Base-by-base conservation (phyloP, 2,888 invertebrate species). In the Apamea crenata region DNA sequence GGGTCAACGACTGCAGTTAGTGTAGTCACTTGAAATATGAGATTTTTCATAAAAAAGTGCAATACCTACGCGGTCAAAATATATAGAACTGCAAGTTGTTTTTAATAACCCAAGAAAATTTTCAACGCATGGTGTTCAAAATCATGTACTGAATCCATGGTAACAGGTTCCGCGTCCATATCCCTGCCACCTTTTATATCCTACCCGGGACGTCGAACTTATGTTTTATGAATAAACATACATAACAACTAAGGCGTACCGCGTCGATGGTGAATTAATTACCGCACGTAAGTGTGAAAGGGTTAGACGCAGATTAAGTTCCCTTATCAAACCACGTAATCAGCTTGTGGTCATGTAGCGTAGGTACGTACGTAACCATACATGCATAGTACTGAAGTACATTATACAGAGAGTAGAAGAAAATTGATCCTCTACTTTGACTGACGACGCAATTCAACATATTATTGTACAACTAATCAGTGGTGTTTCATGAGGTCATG, bases 181-280 rank as follows among this genome's bases (percentile, higher is more conserved):
- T 29, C 1, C 56, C 12, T 56, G 16, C 5, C n/a, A 29, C 29
- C 61, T 7, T n/a, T n/a, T 29, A 61, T 36, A 36, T 36, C 5
- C 5, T 25, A 25, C 12, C 18, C 32, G 32, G 8, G 21, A 0
- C 6, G 6, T 29, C 67, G 10, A 40, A 67, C 10, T 8, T 25
- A 18, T 21, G 25, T 50, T 50, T 47, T 16, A 80, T 78, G n/a
- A 61, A 78, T 78, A 44, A 79, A 80, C 44, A 63, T 32, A 80
- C 44, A 63, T 32, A 44, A 32, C 32, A 40, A 32, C 21, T 18
- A 29, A 25, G 68, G 80, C 21, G 12, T 32, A 69, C 32, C 36
- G 14, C 59, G n/a, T 44, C 71, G 68, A 80, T 84, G 65, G n/a
- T 66, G 65, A 76, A 84, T 84, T 67, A 76, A 77, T 84, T 84